Conservation (phyloP, 2,888 invertebrate genomes). For the Metacarcinus magister region DNA sequence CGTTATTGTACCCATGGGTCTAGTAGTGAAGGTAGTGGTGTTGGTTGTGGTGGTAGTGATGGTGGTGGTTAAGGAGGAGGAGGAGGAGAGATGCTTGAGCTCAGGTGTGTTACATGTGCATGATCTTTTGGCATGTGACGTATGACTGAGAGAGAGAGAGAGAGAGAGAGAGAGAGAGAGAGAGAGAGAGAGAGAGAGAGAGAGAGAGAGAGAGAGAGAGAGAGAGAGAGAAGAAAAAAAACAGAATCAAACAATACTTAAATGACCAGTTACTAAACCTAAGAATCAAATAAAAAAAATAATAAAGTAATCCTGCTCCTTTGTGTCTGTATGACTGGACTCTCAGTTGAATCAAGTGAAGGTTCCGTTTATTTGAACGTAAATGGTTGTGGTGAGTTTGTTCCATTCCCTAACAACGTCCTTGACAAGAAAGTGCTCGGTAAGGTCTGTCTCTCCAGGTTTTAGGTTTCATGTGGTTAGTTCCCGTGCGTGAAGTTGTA, state of each 20-base stretch:
- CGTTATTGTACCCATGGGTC: background rate
- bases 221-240: background rate
- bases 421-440: background rate
- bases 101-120: background rate
- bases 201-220: constrained; percentile 43
- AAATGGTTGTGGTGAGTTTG: background rate
- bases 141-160: background rate
- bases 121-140: background rate
- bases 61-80: background rate
- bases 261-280: background rate
- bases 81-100: background rate
- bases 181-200: constrained; percentile 35
- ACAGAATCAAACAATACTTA: background rate
- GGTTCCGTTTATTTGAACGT: background rate
- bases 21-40: too few species aligned
- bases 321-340: background rate
- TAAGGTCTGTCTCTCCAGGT: background rate
- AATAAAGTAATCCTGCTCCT: background rate
- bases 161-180: background rate
- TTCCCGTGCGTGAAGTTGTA: too few species aligned
- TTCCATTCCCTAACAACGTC: background rate
- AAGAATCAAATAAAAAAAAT: background rate
- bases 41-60: background rate
- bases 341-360: background rate
- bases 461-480: too few species aligned